Conservation (phyloP, 2,888 invertebrate genomes). For the Pristionchus fissidentatus region DNA sequence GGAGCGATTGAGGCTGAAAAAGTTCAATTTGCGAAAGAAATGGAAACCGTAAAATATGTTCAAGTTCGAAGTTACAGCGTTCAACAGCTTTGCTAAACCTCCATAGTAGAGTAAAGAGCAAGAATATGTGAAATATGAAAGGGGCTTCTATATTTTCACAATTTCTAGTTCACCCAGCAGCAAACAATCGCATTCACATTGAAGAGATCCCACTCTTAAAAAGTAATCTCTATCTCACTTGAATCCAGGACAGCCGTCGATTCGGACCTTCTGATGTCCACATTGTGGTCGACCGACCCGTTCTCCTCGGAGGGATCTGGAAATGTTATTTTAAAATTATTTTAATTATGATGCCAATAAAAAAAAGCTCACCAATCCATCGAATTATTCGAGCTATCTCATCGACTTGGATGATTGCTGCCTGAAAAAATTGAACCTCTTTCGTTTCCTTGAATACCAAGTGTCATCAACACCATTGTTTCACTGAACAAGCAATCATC, state of each 20-base stretch:
- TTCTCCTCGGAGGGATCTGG: slow-evolving; percentile 28
- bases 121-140: no score
- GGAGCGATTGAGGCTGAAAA: slow-evolving; percentile 12
- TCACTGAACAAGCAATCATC: no score
- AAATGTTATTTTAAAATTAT: neutral
- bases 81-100: no score
- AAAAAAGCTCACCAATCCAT: slow-evolving; percentile 31
- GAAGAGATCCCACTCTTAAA: neutral
- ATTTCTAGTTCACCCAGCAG: neutral
- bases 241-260: neutral
- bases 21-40: no score
- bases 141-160: neutral
- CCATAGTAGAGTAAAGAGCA: no score
- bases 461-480: no score
- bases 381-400: slow-evolving; percentile 44
- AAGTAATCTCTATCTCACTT: no score
- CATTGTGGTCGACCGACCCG: neutral
- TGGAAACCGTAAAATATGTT: no score
- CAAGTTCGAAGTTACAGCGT: no score
- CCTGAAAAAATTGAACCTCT: neutral
- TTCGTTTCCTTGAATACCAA: neutral
- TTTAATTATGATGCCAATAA: neutral
- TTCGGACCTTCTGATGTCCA: neutral
- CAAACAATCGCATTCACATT: neutral
- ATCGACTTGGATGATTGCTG: slow-evolving; percentile 42